phyloP scores from a whole-genome alignment of 1,140 invertebrate genomes.

The Amyelois transitella region DNA sequence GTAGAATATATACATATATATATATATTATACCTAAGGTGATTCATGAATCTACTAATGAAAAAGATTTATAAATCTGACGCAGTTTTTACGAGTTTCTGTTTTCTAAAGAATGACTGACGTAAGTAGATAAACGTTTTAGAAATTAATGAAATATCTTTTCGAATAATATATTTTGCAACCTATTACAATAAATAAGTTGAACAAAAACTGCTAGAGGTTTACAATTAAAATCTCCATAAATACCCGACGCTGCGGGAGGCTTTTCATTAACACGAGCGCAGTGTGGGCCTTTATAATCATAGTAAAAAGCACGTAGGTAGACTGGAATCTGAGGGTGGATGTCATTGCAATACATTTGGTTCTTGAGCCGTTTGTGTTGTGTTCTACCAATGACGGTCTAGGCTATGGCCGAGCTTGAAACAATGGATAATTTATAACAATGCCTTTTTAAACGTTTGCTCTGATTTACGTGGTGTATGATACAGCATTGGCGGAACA shows the following conservation, averaged over 20 bases:
- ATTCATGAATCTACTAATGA: no score
- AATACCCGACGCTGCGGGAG: background rate
- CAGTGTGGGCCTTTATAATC: background rate
- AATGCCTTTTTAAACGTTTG: background rate
- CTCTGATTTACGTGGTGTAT: background rate
- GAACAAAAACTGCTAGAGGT: background rate
- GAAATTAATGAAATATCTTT: no score
- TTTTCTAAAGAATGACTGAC: no score
- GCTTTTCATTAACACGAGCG: background rate
- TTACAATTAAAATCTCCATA: background rate
- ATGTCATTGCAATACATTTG: background rate
- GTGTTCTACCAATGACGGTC: background rate
- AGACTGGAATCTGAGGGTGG: background rate
- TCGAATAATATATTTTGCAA: no score
- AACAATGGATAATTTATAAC: background rate
- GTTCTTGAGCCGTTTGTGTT: background rate
- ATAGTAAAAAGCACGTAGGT: background rate
- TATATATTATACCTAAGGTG: no score
- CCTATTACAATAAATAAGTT: background rate
- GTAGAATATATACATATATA: no score
- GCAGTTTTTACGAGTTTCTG: no score
- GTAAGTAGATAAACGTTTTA: no score
- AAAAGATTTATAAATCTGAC: no score
- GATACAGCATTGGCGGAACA: background rate
- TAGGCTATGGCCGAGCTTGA: background rate